Base-by-base conservation (phyloP, 92 coral and sea anemone species). In the Desmophyllum pertusum region DNA sequence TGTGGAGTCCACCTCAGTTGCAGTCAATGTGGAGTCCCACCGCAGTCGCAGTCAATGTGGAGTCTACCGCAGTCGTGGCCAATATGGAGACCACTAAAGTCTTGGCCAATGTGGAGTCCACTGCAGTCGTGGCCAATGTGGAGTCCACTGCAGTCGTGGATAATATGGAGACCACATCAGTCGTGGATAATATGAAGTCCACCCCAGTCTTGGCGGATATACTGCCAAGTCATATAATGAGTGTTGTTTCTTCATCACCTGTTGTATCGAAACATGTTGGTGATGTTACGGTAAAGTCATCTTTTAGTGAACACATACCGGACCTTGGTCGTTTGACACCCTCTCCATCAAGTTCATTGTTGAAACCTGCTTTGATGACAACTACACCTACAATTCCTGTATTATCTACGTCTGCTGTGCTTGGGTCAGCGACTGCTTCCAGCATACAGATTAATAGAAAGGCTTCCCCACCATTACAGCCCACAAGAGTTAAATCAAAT, bases 1-100 rank as follows among this genome's bases (percentile, higher is more conserved):
- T n/a, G n/a, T 37, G 41, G 43, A 35, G 66, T 30, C 74, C 75
- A 65, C 62, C 59, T 13, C 70, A 77, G 70, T 29, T 30, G n/a
- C 37, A 0, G 68, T 21, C 48, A 76, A 36, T 55, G 69, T 23
- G n/a, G n/a, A n/a, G n/a, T n/a, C n/a, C n/a, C n/a, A 35, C 48
- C 35, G 13, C 38, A 19, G 62, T 53, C 62, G 10, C 9, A 57
- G 64, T 10, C 15, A n/a, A 8, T n/a, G 64, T 27, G 61, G 61
- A 53, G 0, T 21, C 27, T 15, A 53, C 61, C 61, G 1, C 8
- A 53, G 25, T 21, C 61, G 61, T 4, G 0, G 64, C 33, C 33
- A 57, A 57, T 57, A 14, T 25, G 1, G 64, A 23, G 1, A n/a
- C 33, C 8, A 1, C 64, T 2, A 6, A 13, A 6, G 64, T 57